phyloP scores from a whole-genome alignment of 1,140 invertebrate species.

The Dreissena polymorpha region DNA sequence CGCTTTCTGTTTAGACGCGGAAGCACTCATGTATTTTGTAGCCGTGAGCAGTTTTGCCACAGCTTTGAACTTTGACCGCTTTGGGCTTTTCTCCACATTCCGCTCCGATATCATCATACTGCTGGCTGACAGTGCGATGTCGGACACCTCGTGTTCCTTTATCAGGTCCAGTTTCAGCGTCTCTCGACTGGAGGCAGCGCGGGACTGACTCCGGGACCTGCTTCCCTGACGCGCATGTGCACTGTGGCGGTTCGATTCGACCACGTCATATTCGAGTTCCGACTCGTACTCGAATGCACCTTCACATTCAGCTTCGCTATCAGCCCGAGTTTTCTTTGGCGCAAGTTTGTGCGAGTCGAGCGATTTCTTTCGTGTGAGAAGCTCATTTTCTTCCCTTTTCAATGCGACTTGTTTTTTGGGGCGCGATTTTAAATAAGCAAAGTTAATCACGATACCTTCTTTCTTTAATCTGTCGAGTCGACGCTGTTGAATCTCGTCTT shows the following conservation, averaged over 20 bases:
- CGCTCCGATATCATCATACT: no score
- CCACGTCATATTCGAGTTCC: conserved; percentile 7
- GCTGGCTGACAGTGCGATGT: no score
- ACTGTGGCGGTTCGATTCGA: neutral
- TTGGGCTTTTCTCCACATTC: no score
- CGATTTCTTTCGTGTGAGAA: neutral
- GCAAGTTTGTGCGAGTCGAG: neutral
- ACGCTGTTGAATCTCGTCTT: conserved; percentile 23
- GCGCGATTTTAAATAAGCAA: neutral
- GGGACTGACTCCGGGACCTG: neutral
- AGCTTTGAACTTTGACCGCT: no score
- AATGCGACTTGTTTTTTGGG: neutral
- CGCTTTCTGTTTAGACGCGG: no score
- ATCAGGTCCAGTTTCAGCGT: conserved; percentile 4
- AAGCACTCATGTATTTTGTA: no score
- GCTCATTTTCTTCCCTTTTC: neutral
- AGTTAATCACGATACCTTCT: conserved; percentile 34
- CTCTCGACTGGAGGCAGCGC: neutral
- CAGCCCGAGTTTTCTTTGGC: neutral
- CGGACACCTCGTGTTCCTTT: neutral
- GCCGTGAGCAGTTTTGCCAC: no score
- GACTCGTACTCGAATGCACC: conserved; percentile 33
- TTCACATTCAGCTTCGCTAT: neutral
- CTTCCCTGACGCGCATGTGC: neutral
- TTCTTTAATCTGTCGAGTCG: conserved; percentile 3